These are phyloP conservation scores for Protomyctophum bolini DNA, from an alignment of 2,113 vertebrate genomes.

Conservation along the genomic window DNA sequence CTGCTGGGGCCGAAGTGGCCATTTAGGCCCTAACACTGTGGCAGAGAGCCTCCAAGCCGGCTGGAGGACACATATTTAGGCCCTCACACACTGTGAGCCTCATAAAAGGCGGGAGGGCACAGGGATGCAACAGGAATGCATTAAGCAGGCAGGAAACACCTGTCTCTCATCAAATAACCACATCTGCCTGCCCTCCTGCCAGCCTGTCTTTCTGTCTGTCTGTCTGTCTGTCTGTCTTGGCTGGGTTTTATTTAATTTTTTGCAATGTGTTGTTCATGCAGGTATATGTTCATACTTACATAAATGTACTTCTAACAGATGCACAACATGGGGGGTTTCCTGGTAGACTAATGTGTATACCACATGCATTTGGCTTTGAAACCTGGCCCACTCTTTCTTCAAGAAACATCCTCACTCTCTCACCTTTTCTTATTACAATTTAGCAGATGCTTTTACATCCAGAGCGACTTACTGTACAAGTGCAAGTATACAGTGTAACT, in stretches of 20 bases:
- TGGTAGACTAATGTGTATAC: too few species aligned
- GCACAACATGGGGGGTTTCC: too few species aligned
- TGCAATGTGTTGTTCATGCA: slow-evolving; percentile 32
- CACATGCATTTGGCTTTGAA: too few species aligned
- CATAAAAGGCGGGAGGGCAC: slow-evolving; percentile 50
- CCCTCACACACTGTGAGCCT: not conserved
- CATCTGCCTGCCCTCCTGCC: slow-evolving; percentile 31
- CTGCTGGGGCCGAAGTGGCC: slow-evolving; percentile 68
- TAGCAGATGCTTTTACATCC: too few species aligned
- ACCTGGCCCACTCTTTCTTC: too few species aligned
- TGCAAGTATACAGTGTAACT: too few species aligned
- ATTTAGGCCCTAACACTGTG: slow-evolving; percentile 57
- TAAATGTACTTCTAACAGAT: not conserved
- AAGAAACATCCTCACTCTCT: too few species aligned
- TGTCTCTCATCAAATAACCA: slow-evolving; percentile 67
- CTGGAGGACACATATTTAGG: not conserved
- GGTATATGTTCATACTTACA: slow-evolving; percentile 27
- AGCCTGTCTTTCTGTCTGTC: slow-evolving; percentile 29
- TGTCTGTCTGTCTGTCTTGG: too few species aligned
- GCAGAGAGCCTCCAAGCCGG: slow-evolving; percentile 31
- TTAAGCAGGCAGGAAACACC: slow-evolving; percentile 65
- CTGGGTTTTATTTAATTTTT: not conserved
- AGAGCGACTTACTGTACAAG: too few species aligned
- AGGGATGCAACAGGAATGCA: slow-evolving; percentile 67
- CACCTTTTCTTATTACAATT: too few species aligned